phyloP scores from a whole-genome alignment of 2,888 invertebrate genomes.

The Lasioglossum marginatum region DNA sequence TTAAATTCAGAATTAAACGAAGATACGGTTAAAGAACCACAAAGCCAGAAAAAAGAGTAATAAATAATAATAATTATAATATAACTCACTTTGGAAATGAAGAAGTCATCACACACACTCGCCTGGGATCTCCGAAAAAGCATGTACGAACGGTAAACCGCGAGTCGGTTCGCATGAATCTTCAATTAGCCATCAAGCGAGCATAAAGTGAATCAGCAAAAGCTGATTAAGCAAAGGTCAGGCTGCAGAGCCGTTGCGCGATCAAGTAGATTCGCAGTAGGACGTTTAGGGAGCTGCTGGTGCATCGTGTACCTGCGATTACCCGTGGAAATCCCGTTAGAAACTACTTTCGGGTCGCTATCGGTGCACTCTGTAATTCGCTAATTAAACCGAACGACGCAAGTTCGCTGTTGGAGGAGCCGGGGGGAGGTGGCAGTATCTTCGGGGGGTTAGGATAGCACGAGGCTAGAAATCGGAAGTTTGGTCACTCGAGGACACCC shows the following conservation, averaged over 20 bases:
- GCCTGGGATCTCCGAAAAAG: not conserved
- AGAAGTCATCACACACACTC: not conserved
- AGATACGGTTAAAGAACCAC: not conserved
- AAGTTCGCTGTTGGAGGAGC: not conserved
- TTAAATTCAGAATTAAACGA: not conserved
- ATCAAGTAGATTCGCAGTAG: not conserved
- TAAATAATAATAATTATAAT: not conserved
- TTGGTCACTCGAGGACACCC: constrained; percentile 5
- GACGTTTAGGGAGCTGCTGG: not conserved
- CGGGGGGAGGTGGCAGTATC: not conserved
- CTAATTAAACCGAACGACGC: constrained; percentile 33
- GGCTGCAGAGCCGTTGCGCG: not conserved
- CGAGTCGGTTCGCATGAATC: not conserved
- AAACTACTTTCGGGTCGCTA: constrained; percentile 2
- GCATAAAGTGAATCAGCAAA: not conserved
- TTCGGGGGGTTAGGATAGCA: not conserved
- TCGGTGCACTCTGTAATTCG: constrained; percentile 9
- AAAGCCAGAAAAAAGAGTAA: not conserved
- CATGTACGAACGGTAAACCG: constrained; percentile 26
- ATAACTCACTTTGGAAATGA: not conserved
- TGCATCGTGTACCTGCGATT: constrained; percentile 2
- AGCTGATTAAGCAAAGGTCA: not conserved
- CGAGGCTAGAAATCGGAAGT: not conserved
- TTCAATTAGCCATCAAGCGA: not conserved
- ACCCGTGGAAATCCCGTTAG: constrained; percentile 7